These are phyloP conservation scores for Scartelaos histophorus DNA, from an alignment of 2,113 vertebrate genomes.

Conservation along the genomic window DNA sequence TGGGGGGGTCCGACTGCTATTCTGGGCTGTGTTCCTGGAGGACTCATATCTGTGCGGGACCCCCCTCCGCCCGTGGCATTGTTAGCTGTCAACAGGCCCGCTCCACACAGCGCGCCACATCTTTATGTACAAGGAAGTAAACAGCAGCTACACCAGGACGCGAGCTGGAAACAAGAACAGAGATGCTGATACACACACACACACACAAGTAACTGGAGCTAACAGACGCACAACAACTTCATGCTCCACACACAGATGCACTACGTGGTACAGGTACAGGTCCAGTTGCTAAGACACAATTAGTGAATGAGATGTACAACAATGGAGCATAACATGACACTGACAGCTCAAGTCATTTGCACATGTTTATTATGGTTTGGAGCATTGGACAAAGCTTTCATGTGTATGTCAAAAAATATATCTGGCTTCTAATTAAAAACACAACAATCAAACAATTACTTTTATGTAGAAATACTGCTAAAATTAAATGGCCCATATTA, in stretches of 20 bases:
- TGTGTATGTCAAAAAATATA: too few species aligned
- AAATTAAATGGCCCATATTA: too few species aligned
- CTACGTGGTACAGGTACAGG: neutral
- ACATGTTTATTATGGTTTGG: neutral
- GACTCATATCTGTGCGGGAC: slow-evolving; percentile 51
- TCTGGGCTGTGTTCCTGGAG: slow-evolving; percentile 59
- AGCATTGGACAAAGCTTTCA: too few species aligned
- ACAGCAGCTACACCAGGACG: slow-evolving; percentile 60
- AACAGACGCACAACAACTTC: slow-evolving; percentile 22
- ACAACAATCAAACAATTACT: too few species aligned
- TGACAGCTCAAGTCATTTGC: neutral
- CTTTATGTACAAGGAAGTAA: slow-evolving; percentile 64
- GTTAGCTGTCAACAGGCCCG: slow-evolving; percentile 69
- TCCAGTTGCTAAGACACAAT: slow-evolving; percentile 19
- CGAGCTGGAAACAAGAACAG: slow-evolving; percentile 48
- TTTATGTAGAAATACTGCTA: too few species aligned
- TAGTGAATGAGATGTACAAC: slow-evolving; percentile 5
- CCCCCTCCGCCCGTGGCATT: slow-evolving; percentile 61
- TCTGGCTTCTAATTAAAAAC: too few species aligned
- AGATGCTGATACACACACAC: slow-evolving; percentile 28
- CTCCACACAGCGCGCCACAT: slow-evolving; percentile 55
- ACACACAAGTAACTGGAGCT: slow-evolving; percentile 33
- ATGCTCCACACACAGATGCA: slow-evolving; percentile 23
- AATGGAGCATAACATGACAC: slow-evolving; percentile 39
- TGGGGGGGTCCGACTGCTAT: slow-evolving; percentile 36